These are phyloP conservation scores for Acrossocheilus fasciatus DNA, from an alignment of 2,797 vertebrate species.

Conservation along the genomic window DNA sequence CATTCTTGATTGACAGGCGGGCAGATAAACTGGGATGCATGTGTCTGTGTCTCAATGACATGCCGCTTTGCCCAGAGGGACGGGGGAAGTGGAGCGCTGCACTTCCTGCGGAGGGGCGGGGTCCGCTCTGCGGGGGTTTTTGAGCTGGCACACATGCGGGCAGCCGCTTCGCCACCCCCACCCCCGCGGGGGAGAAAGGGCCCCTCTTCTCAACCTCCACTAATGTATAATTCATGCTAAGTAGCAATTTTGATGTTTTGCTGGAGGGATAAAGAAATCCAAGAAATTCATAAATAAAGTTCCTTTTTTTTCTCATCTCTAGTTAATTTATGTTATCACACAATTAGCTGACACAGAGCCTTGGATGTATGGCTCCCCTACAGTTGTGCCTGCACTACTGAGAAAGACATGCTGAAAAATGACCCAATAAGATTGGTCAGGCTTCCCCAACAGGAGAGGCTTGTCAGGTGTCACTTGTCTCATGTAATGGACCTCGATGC, in stretches of 20 bases:
- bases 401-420: constrained; percentile 81
- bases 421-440: constrained; percentile 54
- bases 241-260: constrained; percentile 97
- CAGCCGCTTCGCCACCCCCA: constrained; percentile 85
- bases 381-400: constrained; percentile 80
- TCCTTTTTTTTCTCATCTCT: constrained; percentile 78
- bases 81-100: constrained; percentile 76
- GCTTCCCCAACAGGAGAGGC: not conserved
- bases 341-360: constrained; percentile 86
- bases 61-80: constrained; percentile 75
- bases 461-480: constrained; percentile 18
- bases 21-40: constrained; percentile 70
- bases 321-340: constrained; percentile 85
- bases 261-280: constrained; percentile 84
- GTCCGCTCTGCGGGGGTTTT: constrained; percentile 75
- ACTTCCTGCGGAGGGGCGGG: constrained; percentile 83
- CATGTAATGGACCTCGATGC: constrained; percentile 40
- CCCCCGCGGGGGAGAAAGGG: constrained; percentile 78
- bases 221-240: constrained; percentile 99
- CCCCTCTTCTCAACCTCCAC: constrained; percentile 86
- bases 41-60: constrained; percentile 69
- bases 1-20: constrained; percentile 74
- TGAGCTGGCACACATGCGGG: constrained; percentile 78
- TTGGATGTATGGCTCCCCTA: constrained; percentile 83
- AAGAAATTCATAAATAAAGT: constrained; percentile 90